Evolutionary conservation across 2,888 invertebrate genomes (phyloP), one percentile per base, ranked within the genome.

Genomic region (Gandaritis pyraliata): DNA sequence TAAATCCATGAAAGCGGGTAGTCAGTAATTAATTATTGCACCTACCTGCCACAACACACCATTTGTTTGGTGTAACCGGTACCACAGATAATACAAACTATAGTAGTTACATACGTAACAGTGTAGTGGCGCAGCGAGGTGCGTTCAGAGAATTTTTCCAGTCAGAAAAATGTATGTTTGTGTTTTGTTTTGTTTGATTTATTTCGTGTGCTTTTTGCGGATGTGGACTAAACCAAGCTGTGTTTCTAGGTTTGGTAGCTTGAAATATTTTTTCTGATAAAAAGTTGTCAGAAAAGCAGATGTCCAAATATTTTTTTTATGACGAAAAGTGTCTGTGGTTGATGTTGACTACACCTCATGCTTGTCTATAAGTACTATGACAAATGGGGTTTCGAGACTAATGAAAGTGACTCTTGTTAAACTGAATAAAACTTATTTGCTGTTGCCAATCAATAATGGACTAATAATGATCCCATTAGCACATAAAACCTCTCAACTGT

Each of bases 1-100:
- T 54, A 58, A 62, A 62, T 62, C 54, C 58, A 58, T 39, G 39
- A 43, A 41, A 18, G 33, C 58, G 43, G 50, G 48, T 57, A 48
- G 59, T 57, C 3, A 50, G 38, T 56, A 39, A 63, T 66, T 66
- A 66, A 66, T 66, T 60, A 63, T 45, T 57, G 57, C 52, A 45
- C 43, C 41, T 45, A n/a, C 43, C 41, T 45, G 7, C n/a, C 45
- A 45, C 5, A 53, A 41, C 45, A 41, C 0, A 30, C 23, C 13
- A 45, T 56, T 57, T 65, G 59, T 59, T 62, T 57, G 48, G 55
- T 54, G 45, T 16, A 46, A 18, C 46, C 43, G 41, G 30, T 30
- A 52, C 49, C n/a, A n/a, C n/a, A n/a, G n/a, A n/a, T n/a, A n/a
- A n/a, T n/a, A n/a, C n/a, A n/a, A n/a, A n/a, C n/a, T n/a, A n/a